These are phyloP conservation scores for Lepus townsendii DNA, from an alignment of 2,797 vertebrate species.

Conservation along the genomic window DNA sequence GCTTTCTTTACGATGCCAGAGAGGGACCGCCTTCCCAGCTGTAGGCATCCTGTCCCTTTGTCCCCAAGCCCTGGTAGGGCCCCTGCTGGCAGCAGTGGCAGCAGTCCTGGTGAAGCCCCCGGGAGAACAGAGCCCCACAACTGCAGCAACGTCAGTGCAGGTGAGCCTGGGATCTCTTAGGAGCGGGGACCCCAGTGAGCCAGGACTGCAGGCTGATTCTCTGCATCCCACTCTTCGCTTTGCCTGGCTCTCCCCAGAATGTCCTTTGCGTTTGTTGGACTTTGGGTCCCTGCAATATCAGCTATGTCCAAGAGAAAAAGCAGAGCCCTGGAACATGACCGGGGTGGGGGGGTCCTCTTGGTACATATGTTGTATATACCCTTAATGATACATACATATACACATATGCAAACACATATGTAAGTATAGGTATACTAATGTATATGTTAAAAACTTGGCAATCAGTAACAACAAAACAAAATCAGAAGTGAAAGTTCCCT, in stretches of 20 bases:
- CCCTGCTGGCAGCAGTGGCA: neutral
- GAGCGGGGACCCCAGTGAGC: neutral
- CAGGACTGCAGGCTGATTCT: neutral
- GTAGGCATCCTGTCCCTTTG: slow-evolving; percentile 19
- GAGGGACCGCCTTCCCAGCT: slow-evolving; percentile 17
- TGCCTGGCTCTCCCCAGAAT: neutral
- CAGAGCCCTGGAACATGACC: neutral
- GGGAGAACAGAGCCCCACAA: neutral
- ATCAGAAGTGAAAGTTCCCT: neutral
- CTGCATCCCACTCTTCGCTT: neutral
- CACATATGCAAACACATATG: fast-evolving
- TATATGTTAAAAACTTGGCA: neutral
- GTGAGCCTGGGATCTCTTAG: slow-evolving; percentile 53
- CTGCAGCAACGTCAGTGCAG: neutral
- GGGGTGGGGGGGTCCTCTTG: too few species aligned
- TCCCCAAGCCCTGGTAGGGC: neutral
- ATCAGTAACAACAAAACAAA: neutral
- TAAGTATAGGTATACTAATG: fast-evolving
- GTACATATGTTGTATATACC: too few species aligned
- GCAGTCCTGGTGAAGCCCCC: neutral
- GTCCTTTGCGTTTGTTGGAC: neutral
- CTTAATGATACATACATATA: fast-evolving
- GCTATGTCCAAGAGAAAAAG: neutral
- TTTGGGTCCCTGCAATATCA: neutral
- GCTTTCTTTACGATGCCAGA: slow-evolving; percentile 61